Conservation (phyloP, 2,888 invertebrate genomes). For the Pardosa pseudoannulata region DNA sequence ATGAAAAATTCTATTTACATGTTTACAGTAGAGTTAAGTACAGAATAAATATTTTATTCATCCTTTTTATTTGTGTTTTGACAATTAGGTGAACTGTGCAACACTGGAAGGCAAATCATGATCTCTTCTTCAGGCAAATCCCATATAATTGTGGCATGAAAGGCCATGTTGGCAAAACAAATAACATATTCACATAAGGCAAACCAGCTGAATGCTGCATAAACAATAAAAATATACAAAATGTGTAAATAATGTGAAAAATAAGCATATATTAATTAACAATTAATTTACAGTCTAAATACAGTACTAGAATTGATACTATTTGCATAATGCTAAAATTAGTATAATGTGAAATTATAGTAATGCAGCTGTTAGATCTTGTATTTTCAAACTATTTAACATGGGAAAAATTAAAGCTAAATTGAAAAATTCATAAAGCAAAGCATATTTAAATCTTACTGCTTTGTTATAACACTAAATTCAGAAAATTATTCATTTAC, state of each 20-base stretch:
- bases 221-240: conserved; percentile 71
- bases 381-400: no score
- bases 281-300: no score
- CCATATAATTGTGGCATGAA: conserved; percentile 90
- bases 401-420: no score
- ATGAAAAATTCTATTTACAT: conserved; percentile 70
- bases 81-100: conserved; percentile 64
- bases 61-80: conserved; percentile 52
- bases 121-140: conserved; percentile 91
- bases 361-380: no score
- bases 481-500: no score
- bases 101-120: conserved; percentile 77
- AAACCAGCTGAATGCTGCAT: conserved; percentile 95
- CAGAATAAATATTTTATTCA: conserved; percentile 40
- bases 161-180: conserved; percentile 93
- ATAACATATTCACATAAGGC: conserved; percentile 94
- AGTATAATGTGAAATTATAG: no score
- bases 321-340: no score
- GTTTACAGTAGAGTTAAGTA: conserved; percentile 57
- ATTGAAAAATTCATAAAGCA: no score
- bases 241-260: background rate
- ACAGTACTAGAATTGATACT: no score
- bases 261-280: background rate
- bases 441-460: no score
- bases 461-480: no score